phyloP scores from a whole-genome alignment of 64 coral and sea anemone species.

The Exaiptasia diaphana region DNA sequence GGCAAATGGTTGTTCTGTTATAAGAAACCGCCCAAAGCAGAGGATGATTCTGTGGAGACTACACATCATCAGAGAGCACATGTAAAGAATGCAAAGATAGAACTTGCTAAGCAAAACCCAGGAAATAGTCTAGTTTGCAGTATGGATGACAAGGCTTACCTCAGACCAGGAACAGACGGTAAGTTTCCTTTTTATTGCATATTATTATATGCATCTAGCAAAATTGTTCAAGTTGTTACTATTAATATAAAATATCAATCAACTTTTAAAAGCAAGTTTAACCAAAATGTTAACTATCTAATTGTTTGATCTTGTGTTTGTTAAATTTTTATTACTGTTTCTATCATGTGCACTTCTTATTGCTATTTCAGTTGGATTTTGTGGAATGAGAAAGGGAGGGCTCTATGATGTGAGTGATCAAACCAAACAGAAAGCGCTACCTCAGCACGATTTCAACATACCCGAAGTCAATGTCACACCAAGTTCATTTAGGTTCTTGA shows the following conservation, averaged over 20 bases:
- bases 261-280: no score
- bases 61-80: constrained; percentile 39
- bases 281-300: no score
- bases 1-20: constrained; percentile 29
- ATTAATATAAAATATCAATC: no score
- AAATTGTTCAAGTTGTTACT: no score
- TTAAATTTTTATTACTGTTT: no score
- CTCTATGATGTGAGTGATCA: not conserved
- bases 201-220: no score
- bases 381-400: not conserved
- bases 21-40: constrained; percentile 38
- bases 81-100: constrained; percentile 33
- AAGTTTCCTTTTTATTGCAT: not conserved
- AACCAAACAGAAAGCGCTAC: constrained; percentile 25
- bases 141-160: constrained; percentile 53
- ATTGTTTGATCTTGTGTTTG: no score
- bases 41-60: constrained; percentile 7
- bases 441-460: constrained; percentile 53
- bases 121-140: constrained; percentile 1
- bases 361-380: not conserved
- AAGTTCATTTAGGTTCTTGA: constrained; percentile 35
- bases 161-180: constrained; percentile 43
- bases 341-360: not conserved
- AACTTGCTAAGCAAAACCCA: not conserved
- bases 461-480: constrained; percentile 46